Percentiles rank a stretch among this genome's conserved stretches.
Conservation (phyloP, 1,140 invertebrate species). For the Carposina sasakii region DNA sequence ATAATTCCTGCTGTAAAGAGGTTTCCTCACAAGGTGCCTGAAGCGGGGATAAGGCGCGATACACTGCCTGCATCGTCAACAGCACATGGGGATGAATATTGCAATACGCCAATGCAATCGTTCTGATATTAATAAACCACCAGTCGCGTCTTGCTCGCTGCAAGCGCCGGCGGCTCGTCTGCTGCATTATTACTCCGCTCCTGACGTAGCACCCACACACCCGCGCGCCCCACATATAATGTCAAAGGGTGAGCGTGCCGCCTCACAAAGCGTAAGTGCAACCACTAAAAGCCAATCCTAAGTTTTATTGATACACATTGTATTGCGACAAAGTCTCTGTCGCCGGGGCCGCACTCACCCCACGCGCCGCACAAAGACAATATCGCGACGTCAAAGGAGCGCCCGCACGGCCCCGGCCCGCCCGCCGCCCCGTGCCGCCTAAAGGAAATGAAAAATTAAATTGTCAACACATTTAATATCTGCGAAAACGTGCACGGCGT, state of each 20-base stretch:
- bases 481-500: constrained; percentile 68
- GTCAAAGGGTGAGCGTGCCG: constrained; percentile 67
- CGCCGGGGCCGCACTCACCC: constrained; percentile 57
- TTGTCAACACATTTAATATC: constrained; percentile 73
- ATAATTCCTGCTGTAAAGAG: too few relatives aligned
- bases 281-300: constrained; percentile 73
- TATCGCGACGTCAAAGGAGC: constrained; percentile 71
- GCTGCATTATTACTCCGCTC: constrained; percentile 34
- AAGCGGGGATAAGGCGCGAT: too few relatives aligned
- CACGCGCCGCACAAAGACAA: constrained; percentile 69
- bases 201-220: constrained; percentile 27
- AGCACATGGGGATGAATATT: too few relatives aligned
- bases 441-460: constrained; percentile 73
- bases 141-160: constrained; percentile 16
- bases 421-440: constrained; percentile 46
- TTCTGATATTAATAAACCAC: constrained; percentile 38
- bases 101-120: constrained; percentile 18
- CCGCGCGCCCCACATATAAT: constrained; percentile 52
- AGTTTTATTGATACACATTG: constrained; percentile 73
- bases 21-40: too few relatives aligned
- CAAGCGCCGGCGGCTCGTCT: constrained; percentile 38
- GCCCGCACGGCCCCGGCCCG: constrained; percentile 33
- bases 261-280: constrained; percentile 71
- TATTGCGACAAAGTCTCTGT: constrained; percentile 71
- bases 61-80: too few relatives aligned